Conservation (phyloP, 1,140 invertebrate genomes). For the Lineus longissimus region DNA sequence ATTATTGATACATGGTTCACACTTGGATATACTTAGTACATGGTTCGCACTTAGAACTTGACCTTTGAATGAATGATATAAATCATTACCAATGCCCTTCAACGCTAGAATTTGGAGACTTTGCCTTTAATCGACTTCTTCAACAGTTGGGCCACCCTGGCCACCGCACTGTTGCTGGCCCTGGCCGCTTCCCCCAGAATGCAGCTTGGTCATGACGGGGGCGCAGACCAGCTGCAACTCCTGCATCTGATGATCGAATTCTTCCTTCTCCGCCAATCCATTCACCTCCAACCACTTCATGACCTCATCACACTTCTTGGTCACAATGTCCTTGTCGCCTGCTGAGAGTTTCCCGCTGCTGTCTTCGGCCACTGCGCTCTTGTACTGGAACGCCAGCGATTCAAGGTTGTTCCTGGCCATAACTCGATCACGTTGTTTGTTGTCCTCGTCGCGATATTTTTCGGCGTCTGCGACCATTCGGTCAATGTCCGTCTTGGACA, state of each 20-base stretch:
- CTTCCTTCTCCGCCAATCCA: slow-evolving; percentile 52
- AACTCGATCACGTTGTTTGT: slow-evolving; percentile 37
- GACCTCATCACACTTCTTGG: slow-evolving; percentile 53
- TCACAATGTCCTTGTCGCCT: slow-evolving; percentile 61
- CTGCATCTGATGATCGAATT: slow-evolving; percentile 50
- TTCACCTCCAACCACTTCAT: slow-evolving; percentile 56
- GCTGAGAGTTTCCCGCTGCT: slow-evolving; percentile 59
- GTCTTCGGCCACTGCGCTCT: slow-evolving; percentile 60
- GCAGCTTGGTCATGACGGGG: slow-evolving; percentile 43
- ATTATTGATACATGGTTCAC: no score
- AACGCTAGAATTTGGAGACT: no score
- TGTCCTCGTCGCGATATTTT: slow-evolving; percentile 57
- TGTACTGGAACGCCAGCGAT: no score
- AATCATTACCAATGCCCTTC: no score
- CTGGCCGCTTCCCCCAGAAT: slow-evolving; percentile 23
- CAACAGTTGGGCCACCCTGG: slow-evolving; percentile 29
- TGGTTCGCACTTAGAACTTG: no score
- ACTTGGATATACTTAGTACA: no score
- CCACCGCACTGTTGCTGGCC: slow-evolving; percentile 6
- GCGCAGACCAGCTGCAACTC: slow-evolving; percentile 43
- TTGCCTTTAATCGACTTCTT: slow-evolving; percentile 41
- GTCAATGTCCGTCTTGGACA: slow-evolving; percentile 57
- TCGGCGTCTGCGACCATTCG: slow-evolving; percentile 60
- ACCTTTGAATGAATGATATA: no score
- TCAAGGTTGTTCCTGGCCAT: slow-evolving; percentile 47